Evolutionary conservation across 2,797 vertebrate species (phyloP).

Genomic region (Limnodromus scolopaceus): DNA sequence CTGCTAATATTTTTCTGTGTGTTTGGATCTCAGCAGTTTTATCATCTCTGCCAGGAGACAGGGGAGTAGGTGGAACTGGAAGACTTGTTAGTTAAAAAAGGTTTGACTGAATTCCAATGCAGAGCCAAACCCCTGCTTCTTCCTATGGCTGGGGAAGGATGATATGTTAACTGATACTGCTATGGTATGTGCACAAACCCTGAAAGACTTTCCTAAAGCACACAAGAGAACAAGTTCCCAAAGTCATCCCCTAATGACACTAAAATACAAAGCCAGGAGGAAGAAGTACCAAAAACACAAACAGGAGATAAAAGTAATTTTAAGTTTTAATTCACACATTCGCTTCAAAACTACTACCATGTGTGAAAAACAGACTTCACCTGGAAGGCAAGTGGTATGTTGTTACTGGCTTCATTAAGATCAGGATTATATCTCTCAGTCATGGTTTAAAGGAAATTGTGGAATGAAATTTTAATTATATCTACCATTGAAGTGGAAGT

Average conservation of each 20-base stretch:
- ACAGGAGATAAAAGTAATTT: background rate
- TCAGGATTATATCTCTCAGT: background rate
- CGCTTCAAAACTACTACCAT: background rate
- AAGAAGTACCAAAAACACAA: background rate
- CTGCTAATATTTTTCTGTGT: conserved; percentile 7
- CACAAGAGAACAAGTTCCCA: background rate
- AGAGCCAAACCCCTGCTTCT: background rate
- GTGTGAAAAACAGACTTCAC: background rate
- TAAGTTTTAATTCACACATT: background rate
- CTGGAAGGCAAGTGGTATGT: background rate
- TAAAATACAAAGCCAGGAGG: background rate
- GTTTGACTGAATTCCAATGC: background rate
- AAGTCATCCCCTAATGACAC: background rate
- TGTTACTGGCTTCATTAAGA: background rate
- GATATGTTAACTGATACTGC: background rate
- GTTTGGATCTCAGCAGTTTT: background rate
- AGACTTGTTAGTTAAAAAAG: background rate
- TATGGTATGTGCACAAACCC: background rate
- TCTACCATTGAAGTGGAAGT: background rate
- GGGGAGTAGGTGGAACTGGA: background rate
- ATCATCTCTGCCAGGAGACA: background rate
- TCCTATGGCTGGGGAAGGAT: background rate
- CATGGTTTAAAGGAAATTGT: background rate
- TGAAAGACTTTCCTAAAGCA: background rate
- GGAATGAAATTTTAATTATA: background rate